phyloP scores from a whole-genome alignment of 2,797 vertebrate genomes.

The Crenuchus spilurus region DNA sequence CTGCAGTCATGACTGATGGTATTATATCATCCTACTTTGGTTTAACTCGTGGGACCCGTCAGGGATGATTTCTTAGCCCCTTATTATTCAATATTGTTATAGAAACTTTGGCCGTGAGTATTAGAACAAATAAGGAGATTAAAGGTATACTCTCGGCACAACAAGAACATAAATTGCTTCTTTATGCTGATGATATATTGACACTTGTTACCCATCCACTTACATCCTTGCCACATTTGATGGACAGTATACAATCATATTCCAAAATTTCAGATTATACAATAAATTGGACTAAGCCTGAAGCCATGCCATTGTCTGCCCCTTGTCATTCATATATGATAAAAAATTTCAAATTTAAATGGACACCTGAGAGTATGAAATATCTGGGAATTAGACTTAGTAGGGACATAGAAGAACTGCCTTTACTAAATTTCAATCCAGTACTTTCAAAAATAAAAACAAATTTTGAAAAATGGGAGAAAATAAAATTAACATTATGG shows the following conservation, averaged over 20 bases:
- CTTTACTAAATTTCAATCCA: background rate
- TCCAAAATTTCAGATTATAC: too few species aligned
- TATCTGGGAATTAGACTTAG: conserved; percentile 10
- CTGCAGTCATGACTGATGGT: background rate
- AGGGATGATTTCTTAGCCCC: background rate
- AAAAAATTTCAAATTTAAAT: too few species aligned
- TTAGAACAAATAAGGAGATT: background rate
- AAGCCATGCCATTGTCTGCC: too few species aligned
- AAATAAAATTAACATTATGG: conserved; percentile 3
- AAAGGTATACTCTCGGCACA: background rate
- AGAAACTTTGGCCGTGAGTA: background rate
- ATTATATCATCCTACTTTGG: background rate
- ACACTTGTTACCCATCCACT: too few species aligned
- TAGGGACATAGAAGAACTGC: background rate
- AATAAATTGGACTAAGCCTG: too few species aligned
- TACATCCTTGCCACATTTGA: too few species aligned
- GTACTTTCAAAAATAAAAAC: background rate
- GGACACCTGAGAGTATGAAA: background rate
- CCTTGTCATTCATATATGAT: too few species aligned
- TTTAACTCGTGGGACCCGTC: background rate
- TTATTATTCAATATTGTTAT: background rate
- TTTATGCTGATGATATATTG: too few species aligned
- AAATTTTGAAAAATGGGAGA: conserved; percentile 18
- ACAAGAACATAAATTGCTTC: background rate
- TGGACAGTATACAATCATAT: too few species aligned